Percentiles rank a stretch among this genome's conserved stretches.
phyloP scores from a whole-genome alignment of 2,888 invertebrate genomes.

The Drosophila flavopinicola region DNA sequence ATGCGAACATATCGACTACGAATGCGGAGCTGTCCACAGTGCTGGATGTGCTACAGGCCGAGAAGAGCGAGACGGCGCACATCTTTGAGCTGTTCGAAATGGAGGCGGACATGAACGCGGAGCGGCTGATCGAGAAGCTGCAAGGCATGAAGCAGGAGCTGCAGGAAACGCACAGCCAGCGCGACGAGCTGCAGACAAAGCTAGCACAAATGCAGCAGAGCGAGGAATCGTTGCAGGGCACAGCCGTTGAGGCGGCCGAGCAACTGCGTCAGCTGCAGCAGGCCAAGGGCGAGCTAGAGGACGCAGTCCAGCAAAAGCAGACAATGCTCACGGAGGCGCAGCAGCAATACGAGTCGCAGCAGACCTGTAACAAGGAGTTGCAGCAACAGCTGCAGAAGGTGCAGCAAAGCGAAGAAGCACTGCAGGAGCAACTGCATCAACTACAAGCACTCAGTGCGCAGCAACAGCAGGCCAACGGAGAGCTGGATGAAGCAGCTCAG shows the following conservation, averaged over 20 bases:
- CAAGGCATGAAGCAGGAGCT: constrained; percentile 72
- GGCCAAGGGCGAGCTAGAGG: constrained; percentile 53
- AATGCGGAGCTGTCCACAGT: constrained; percentile 74
- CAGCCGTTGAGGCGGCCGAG: constrained; percentile 46
- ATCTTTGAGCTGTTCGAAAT: constrained; percentile 82
- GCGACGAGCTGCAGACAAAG: constrained; percentile 33
- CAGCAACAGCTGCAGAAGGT: constrained; percentile 35
- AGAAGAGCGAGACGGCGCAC: constrained; percentile 78
- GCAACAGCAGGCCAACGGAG: too few relatives aligned
- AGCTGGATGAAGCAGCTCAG: too few relatives aligned
- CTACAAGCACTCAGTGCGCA: too few relatives aligned
- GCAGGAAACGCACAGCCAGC: constrained; percentile 50
- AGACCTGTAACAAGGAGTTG: constrained; percentile 5
- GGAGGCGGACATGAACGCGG: constrained; percentile 78
- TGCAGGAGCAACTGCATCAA: too few relatives aligned
- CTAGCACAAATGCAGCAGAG: constrained; percentile 30
- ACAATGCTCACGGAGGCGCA: constrained; percentile 17
- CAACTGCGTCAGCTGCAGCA: constrained; percentile 64
- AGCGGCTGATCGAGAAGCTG: constrained; percentile 67
- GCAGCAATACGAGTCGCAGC: too few relatives aligned
- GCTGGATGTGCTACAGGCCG: constrained; percentile 72
- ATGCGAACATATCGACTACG: constrained; percentile 76
- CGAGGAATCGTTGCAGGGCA: constrained; percentile 40
- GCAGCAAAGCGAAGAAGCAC: too few relatives aligned
- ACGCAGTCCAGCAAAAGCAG: constrained; percentile 33